Evolutionary conservation across 2,113 vertebrate genomes (phyloP), one percentile per base, ranked within the genome.

Genomic region (Lates calcarifer): DNA sequence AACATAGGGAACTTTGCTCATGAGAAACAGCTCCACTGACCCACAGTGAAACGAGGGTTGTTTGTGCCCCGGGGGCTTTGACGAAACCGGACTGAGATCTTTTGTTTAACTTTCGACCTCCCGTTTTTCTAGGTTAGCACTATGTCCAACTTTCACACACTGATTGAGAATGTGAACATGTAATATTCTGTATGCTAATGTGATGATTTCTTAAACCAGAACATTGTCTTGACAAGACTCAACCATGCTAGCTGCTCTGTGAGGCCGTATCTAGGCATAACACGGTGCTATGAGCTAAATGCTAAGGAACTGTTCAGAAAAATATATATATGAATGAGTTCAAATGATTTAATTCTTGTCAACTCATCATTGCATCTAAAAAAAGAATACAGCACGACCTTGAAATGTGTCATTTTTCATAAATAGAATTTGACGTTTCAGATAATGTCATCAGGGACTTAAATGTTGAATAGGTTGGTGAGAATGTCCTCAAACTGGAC

Each of bases 401-500:
- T 65, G n/a, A n/a, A 51, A n/a, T 9, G 49, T 51, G 20, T 51
- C 20, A n/a, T 51, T 51, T 51, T 51, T n/a, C 8, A 8, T 10
- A n/a, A 22, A 47, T 20, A 47, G 45, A 47, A 11, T n/a, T 51
- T 51, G n/a, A n/a, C n/a, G n/a, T n/a, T n/a, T n/a, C 22, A 10
- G 8, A 51, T 13, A 4, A 53, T 53, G n/a, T 13, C n/a, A 53
- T 53, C 14, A 53, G 10, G 35, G 53, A 74, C 69, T 60, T 74
- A 28, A 33, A 77, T 47, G 58, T 58, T 22, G 28, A 24, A 72
- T 57, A 78, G 39, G 68, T 61, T 86, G 60, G 45, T 73, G 49
- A n/a, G 55, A 73, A 47, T n/a, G 45, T 79, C 53, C 28, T 55
- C 11, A 66, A 75, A 77, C 78, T 84, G 84, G 72, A 82, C 74